Evolutionary conservation across 1,140 invertebrate genomes (phyloP).

Genomic region (Amyelois transitella): DNA sequence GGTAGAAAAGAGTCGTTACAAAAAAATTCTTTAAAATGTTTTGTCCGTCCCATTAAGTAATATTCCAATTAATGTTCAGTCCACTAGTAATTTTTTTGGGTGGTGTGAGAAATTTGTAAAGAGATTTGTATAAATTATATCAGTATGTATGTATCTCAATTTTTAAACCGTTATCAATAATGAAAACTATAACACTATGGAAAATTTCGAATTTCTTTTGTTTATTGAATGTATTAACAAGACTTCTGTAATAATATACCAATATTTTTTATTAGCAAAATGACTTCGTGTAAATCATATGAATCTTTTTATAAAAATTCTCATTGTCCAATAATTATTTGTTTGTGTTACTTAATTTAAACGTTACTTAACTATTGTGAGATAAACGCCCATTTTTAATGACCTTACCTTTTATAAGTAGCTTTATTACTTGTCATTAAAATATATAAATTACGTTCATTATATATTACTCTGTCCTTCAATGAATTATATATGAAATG

Average conservation of each 20-base stretch:
- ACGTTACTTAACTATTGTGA: constrained; percentile 1
- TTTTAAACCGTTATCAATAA: no score
- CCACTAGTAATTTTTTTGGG: background rate
- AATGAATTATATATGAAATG: background rate
- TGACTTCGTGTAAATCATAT: background rate
- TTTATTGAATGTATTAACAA: no score
- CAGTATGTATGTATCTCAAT: no score
- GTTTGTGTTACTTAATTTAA: background rate
- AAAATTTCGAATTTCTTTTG: no score
- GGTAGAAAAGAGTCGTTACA: no score
- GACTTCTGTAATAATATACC: no score
- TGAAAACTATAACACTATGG: no score
- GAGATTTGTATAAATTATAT: background rate
- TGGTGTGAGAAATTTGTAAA: no score
- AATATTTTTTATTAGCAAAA: no score
- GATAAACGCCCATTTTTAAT: background rate
- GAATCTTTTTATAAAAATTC: background rate
- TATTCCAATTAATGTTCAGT: background rate
- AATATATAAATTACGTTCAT: background rate
- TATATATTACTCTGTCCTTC: background rate
- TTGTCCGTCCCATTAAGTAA: background rate
- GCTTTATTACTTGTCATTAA: background rate
- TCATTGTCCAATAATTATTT: background rate
- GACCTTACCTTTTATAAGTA: background rate
- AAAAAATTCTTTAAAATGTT: no score